Conservation (phyloP, 30 jellyfish, hydroid and myxozoan genomes). For the Cassiopea xamachana region DNA sequence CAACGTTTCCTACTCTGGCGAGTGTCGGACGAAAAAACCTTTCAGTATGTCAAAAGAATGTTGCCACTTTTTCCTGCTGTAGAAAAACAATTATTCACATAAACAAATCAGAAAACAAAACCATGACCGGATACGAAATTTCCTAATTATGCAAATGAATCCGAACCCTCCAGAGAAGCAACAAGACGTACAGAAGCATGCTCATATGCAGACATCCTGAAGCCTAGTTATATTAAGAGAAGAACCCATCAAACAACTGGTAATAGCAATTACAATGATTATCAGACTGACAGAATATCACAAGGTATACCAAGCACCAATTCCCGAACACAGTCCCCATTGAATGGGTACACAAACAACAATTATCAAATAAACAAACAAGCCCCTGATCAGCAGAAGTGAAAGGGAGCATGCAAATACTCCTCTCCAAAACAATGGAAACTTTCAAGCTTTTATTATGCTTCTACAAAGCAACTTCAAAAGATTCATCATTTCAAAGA, state of each 20-base stretch:
- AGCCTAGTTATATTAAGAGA: neutral
- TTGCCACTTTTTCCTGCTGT: no score
- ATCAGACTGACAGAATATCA: neutral
- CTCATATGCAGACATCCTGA: neutral
- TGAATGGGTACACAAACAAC: neutral
- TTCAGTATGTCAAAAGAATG: no score
- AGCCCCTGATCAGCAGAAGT: neutral
- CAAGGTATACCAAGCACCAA: neutral
- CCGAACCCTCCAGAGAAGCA: neutral
- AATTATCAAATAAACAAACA: neutral
- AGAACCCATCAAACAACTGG: neutral
- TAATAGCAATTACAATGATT: neutral
- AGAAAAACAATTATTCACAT: neutral
- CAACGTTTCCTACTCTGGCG: no score
- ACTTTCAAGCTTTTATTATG: neutral
- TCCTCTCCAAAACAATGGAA: neutral
- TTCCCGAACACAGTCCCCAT: neutral
- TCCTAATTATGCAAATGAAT: neutral
- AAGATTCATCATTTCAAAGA: neutral
- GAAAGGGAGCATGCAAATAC: neutral
- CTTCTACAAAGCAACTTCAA: neutral
- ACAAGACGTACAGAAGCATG: neutral
- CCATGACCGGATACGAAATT: neutral
- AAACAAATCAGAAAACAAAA: neutral
- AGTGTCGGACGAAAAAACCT: no score